These are phyloP conservation scores for Triplophysa yarkandensis DNA, from an alignment of 2,797 vertebrate genomes.

Conservation along the genomic window DNA sequence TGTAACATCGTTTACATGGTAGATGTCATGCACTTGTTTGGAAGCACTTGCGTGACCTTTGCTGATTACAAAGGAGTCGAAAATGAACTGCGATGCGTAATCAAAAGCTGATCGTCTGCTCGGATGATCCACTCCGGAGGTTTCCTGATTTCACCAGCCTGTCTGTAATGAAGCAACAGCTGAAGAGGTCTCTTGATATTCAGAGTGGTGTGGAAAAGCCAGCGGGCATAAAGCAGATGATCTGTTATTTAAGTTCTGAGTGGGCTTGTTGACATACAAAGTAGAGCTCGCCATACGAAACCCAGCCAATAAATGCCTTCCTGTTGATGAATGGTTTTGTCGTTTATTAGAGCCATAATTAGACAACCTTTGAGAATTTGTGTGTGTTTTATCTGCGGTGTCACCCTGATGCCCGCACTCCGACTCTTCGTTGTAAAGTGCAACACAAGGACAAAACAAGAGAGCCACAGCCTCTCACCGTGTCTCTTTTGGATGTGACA, in stretches of 20 bases:
- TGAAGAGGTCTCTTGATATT: conserved; percentile 42
- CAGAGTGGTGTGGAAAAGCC: conserved; percentile 21
- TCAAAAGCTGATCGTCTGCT: conserved; percentile 53
- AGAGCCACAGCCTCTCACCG: not conserved
- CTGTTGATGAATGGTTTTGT: conserved; percentile 22
- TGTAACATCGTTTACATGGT: conserved; percentile 1
- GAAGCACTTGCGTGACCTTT: conserved; percentile 46
- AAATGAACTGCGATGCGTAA: conserved; percentile 38
- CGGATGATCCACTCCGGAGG: conserved; percentile 44
- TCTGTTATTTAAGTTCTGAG: conserved; percentile 48
- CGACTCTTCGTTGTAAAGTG: conserved; percentile 11
- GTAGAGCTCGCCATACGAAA: not conserved
- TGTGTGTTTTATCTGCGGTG: conserved; percentile 18
- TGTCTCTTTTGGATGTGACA: conserved; percentile 34
- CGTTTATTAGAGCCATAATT: conserved; percentile 16
- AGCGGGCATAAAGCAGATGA: conserved; percentile 20
- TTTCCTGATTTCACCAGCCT: conserved; percentile 47
- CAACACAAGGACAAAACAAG: conserved; percentile 34
- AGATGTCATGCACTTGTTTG: conserved; percentile 17
- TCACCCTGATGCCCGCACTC: conserved; percentile 17
- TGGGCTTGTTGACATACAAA: conserved; percentile 40
- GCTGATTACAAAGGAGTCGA: conserved; percentile 49
- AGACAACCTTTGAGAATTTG: conserved; percentile 10
- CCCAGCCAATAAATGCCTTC: conserved; percentile 13
- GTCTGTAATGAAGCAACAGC: conserved; percentile 48